Evolutionary conservation across 2,888 invertebrate species (phyloP), one percentile per base, ranked within the genome.

Genomic region (Epinotia brunnichana): DNA sequence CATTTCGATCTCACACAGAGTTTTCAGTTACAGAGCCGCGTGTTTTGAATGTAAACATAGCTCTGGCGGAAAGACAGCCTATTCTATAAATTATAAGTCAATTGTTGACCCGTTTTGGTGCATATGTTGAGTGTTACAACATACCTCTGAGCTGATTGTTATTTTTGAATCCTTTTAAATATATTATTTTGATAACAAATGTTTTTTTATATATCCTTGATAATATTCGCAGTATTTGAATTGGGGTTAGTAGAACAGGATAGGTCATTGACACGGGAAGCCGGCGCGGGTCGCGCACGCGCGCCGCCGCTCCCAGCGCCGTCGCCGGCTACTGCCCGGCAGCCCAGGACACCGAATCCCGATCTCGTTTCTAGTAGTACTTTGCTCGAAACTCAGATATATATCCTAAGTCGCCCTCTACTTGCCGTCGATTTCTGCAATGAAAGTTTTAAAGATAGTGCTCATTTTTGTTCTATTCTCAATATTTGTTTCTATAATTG

Each of bases 141-240:
- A 15, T n/a, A 41, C 21, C 54, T 51, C 35, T 41, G n/a, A 11
- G 64, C 39, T 54, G 21, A 41, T 35, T 54, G 39, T 64, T 35
- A 64, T 64, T 64, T 64, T 39, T 39, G 53, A 54, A 53, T 54
- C 53, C 53, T 15, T 35, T 53, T 17, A n/a, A 54, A 54, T 54
- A 64, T n/a, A 54, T 54, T 24, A 1, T 66, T 54, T 56, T 39
- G 39, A 39, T 56, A 21, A 56, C 21, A 9, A 66, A 15, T 54
- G 15, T 17, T 10, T 54, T 66, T 11, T 21, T 19, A 9, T 56
- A 35, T 35, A 39, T 41, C 21, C 41, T 41, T 19, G 10, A 21
- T 41, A 19, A 41, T 4, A 21, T 53, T 39, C 4, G 13, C 15
- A 0, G 64, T 21, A 53, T 64, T 64, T 17, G 4, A 29, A 66